Evolutionary conservation across 2,888 invertebrate genomes (phyloP), one percentile per base, ranked within the genome.

Genomic region (Drepana falcataria): DNA sequence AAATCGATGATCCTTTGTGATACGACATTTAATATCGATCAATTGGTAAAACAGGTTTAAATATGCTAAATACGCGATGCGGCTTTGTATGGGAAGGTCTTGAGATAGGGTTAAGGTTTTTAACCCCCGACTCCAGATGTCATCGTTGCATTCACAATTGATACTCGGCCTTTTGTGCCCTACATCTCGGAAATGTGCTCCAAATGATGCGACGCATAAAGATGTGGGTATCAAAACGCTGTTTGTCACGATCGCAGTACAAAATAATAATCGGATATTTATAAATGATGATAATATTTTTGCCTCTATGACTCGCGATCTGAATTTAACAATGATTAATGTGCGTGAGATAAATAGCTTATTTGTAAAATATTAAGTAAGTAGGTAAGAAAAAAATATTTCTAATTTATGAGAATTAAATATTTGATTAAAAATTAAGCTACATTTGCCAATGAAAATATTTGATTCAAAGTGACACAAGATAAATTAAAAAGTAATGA

Each of bases 21-120:
- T 57, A 62, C 68, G 69, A 81, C 77, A 78, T 85, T 88, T 83
- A 83, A 85, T 85, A 88, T 87, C 81, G 83, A 87, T 90, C 88
- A 87, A 91, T 90, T 79, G 83, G 79, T 80, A 78, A 86, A 90
- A 90, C 90, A 85, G 90, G 91, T 90, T 90, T 85, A 79, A 81
- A 83, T 79, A 81, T 44, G 44, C 44, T 44, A 44, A 44, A 44
- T 44, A 77, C 81, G 79, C 74, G 82, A 80, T 77, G 76, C 69
- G 68, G 68, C 76, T 79, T 85, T 87, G 85, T 83, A 63, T 40
- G 40, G 37, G 60, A 62, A 41, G 40, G 33, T 51, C 51, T 51
- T 40, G 34, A 40, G 40, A 40, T 40, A 87, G 88, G 90, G 88
- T 85, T 81, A 80, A 76, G 68, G 73, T 74, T 51, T 51, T 51